These are phyloP conservation scores for Macquaria australasica DNA, from an alignment of 2,113 vertebrate species.

Conservation along the genomic window DNA sequence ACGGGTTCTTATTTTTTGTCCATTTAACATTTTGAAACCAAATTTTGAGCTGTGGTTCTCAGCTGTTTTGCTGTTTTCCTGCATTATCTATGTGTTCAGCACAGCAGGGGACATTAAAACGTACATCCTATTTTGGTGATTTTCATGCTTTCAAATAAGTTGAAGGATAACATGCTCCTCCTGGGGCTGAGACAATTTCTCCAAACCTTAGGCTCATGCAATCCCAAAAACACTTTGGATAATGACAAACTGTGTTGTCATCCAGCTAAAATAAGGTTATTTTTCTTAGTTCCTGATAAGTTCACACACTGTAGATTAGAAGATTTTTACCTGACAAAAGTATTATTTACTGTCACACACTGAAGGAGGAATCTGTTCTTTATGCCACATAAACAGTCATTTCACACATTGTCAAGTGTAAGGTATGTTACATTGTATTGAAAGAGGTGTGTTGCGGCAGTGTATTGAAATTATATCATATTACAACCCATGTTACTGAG, in stretches of 20 bases:
- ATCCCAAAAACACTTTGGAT: conserved; percentile 41
- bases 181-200: conserved; percentile 37
- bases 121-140: conserved; percentile 31
- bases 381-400: conserved; percentile 1
- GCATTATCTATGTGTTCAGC: conserved; percentile 9
- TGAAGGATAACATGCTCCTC: conserved; percentile 45
- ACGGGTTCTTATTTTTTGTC: background rate
- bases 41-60: background rate
- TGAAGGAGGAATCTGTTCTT: background rate
- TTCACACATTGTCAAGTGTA: conserved; percentile 21
- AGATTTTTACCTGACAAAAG: no score
- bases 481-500: conserved; percentile 29
- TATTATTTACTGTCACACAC: no score
- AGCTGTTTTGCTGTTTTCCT: background rate
- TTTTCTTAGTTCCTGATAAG: conserved; percentile 4
- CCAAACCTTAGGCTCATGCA: conserved; percentile 18
- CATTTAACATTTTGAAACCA: background rate
- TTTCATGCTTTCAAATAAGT: conserved; percentile 49
- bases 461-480: conserved; percentile 30
- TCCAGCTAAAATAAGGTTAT: conserved; percentile 22
- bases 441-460: conserved; percentile 14
- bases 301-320: conserved; percentile 4
- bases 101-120: conserved; percentile 32
- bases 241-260: conserved; percentile 34
- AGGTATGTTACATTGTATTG: conserved; percentile 2